Evolutionary conservation across 2,888 invertebrate species (phyloP), one percentile per base, ranked within the genome.

Genomic region (Sarcophaga subvicina): DNA sequence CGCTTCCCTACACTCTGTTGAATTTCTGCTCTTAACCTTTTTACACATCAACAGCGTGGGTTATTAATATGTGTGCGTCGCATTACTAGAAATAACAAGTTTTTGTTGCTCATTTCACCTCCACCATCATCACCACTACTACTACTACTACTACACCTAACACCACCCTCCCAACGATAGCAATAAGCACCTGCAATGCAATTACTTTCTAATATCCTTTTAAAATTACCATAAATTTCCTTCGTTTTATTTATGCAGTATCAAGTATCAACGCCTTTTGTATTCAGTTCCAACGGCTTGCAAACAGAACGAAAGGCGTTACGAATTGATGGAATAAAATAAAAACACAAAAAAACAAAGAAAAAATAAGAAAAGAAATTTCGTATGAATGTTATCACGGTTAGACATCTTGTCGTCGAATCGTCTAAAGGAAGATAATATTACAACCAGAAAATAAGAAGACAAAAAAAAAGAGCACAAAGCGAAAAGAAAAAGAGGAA

Each of bases 191-290:
- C 77, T 76, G 72, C 69, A 83, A 80, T 77, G 72, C 83, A 86
- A 86, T 83, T 86, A 86, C 69, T 25, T 49, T 17, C 37, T 86
- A 80, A 86, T 83, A 86, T 83, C 86, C 86, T 83, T 69, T 83
- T 72, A 72, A 76, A 80, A 83, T 86, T 83, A 83, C 45, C 72
- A 86, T 86, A 78, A 83, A 80, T 83, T 83, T 80, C 83, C 80
- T 54, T 54, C 54, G 54, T 17, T 54, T 54, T 54, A 54, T 60
- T n/a, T 72, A 45, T n/a, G 20, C 72, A 5, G 54, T 54, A 54
- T 54, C 54, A 54, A 14, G 54, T 54, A 54, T 54, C 54, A 54
- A 14, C 54, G 14, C 66, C 14, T 62, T 63, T 73, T 70, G 66
- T 37, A 37, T 37, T 37, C 8, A 37, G 37, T 37, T 37, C 4